Percentiles rank a stretch among this genome's conserved stretches.
Conservation (phyloP, 2,113 vertebrate species). For the Strix uralensis region DNA sequence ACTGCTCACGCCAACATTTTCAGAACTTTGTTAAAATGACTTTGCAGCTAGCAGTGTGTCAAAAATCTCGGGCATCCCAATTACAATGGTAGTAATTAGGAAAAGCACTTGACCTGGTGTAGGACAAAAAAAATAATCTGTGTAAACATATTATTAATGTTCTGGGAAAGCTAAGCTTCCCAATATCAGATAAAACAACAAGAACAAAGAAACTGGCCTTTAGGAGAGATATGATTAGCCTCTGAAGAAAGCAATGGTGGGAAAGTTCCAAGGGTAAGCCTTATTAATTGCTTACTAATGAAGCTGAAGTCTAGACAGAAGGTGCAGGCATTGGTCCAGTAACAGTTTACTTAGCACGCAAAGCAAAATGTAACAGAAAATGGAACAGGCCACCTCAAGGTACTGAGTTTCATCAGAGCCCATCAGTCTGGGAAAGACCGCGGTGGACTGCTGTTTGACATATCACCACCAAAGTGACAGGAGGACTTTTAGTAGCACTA, state of each 20-base stretch:
- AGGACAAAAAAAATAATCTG: not conserved
- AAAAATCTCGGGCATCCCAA: not conserved
- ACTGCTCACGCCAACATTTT: not conserved
- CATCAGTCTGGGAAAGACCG: not conserved
- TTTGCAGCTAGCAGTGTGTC: not conserved
- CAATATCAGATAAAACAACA: not conserved
- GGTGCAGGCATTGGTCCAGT: not conserved
- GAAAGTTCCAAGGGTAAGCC: not conserved
- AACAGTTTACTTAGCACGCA: not conserved
- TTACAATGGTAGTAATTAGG: not conserved
- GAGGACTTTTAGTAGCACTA: not conserved
- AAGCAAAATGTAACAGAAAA: not conserved
- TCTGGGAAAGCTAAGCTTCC: not conserved
- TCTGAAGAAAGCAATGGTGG: not conserved
- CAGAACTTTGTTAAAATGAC: not conserved
- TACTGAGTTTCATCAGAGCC: not conserved
- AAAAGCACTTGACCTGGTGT: not conserved
- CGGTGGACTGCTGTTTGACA: not conserved
- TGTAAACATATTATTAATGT: not conserved
- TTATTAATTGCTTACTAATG: constrained; percentile 16
- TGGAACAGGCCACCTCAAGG: not conserved
- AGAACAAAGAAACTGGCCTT: constrained; percentile 6
- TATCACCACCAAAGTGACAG: not conserved
- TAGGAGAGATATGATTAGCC: constrained; percentile 1
- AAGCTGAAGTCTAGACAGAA: constrained; percentile 42